Percentiles rank a stretch among this genome's conserved stretches.
Conservation (phyloP, 2,113 vertebrate genomes). For the Rutilus rutilus region DNA sequence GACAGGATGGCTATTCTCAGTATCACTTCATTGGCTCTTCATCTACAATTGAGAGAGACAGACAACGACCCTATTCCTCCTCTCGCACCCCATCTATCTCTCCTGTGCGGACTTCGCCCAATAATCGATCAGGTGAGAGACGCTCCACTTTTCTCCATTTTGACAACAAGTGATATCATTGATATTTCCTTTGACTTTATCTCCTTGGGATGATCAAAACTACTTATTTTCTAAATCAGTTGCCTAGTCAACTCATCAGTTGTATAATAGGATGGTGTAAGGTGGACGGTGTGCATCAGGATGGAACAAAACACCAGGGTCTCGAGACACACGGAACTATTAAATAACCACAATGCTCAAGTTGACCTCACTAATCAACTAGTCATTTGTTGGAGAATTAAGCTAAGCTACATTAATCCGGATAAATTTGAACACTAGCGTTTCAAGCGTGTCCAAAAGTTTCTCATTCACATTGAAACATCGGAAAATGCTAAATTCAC, state of each 20-base stretch:
- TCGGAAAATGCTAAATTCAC: too few relatives aligned
- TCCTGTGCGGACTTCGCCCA: conserved; percentile 93
- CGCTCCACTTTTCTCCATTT: neutral
- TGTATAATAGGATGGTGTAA: conserved; percentile 1
- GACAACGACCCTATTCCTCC: conserved; percentile 96
- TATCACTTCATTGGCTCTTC: conserved; percentile 98
- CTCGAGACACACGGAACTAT: neutral
- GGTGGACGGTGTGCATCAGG: neutral
- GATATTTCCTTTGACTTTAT: neutral
- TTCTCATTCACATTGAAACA: too few relatives aligned
- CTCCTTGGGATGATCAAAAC: neutral
- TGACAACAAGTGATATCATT: neutral
- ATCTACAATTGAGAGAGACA: conserved; percentile 96
- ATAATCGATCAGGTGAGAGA: conserved; percentile 95
- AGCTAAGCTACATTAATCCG: too few relatives aligned
- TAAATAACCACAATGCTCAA: neutral
- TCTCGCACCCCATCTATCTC: conserved; percentile 98
- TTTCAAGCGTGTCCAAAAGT: too few relatives aligned
- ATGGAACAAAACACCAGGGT: neutral
- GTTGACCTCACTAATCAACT: neutral
- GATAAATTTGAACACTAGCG: too few relatives aligned
- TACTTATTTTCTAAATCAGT: neutral
- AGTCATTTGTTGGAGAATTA: neutral
- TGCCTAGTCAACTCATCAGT: neutral
- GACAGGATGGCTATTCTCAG: conserved; percentile 96